Base-by-base conservation (phyloP, 2,797 vertebrate species). In the Hozukius guyotensis region DNA sequence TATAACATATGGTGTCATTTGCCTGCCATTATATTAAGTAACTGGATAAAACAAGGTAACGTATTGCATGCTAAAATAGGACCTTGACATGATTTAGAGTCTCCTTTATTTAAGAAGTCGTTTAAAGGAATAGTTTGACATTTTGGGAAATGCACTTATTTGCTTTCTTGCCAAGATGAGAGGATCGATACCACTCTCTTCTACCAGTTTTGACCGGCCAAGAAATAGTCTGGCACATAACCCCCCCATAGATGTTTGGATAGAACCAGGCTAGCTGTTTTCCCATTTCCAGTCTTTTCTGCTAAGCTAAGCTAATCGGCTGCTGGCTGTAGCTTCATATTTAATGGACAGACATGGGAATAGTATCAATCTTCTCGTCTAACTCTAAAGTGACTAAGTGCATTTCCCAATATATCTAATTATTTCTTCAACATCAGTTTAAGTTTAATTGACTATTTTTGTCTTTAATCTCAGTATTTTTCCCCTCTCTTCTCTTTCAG, bases 401-500 rank as follows among this genome's bases (percentile, higher is more conserved):
- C 25, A 57, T 69, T 79, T 72, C 31, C 74, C 34, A 53, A 78
- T 72, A 16, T 70, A 18, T 68, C 5, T 2, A 56, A 20, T 57
- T 32, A 22, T 55, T n/a, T 11, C 22, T 61, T 64, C 18, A 12
- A 32, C 18, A 29, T 31, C n/a, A 59, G 20, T 42, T 75, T 27
- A 52, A 46, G 11, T 31, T 66, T 24, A 12, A 32, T 2, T 8
- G 8, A n/a, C 7, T 16, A 2, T 55, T 29, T 76, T 59, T 52
- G 69, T 31, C 10, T 53, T 82, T 20, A 24, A 81, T 46, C n/a
- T 55, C 13, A 57, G 4, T 59, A 5, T 55, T 55, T 53, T 12
- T 22, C 29, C 24, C 57, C 4, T 77, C 42, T 85, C 66, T 67
- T 71, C 65, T 77, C 69, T 94, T 71, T 89, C 80, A 99, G 98